phyloP scores from a whole-genome alignment of 2,888 invertebrate genomes.

The Pedicia rivosa region DNA sequence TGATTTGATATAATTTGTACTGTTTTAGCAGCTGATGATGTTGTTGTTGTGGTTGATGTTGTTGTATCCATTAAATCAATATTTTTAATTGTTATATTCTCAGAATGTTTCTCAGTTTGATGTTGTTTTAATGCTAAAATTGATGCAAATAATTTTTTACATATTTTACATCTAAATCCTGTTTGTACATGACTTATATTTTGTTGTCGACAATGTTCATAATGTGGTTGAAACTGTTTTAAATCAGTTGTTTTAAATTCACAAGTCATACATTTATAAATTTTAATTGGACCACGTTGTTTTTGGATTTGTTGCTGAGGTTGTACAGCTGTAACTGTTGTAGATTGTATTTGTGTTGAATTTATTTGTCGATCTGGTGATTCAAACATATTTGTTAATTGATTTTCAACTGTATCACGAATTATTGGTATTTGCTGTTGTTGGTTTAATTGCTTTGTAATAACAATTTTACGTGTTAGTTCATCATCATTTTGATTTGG shows the following conservation, averaged over 20 bases:
- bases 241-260: slow-evolving; percentile 31
- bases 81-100: not conserved
- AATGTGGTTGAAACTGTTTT: slow-evolving; percentile 29
- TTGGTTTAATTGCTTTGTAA: no score
- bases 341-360: slow-evolving; percentile 14
- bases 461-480: slow-evolving; percentile 17
- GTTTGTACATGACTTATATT: slow-evolving; percentile 17
- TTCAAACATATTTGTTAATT: slow-evolving; percentile 16
- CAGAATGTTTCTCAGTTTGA: slow-evolving; percentile 26
- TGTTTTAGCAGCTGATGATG: not conserved
- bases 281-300: slow-evolving; percentile 22
- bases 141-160: slow-evolving; percentile 28
- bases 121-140: slow-evolving; percentile 28
- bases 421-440: slow-evolving; percentile 4
- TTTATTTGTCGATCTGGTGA: slow-evolving; percentile 9
- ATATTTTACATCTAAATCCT: slow-evolving; percentile 23
- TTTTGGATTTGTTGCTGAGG: slow-evolving; percentile 13
- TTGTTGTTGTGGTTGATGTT: not conserved
- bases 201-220: slow-evolving; percentile 26
- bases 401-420: slow-evolving; percentile 15
- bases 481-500: slow-evolving; percentile 10
- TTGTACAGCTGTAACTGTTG: no score
- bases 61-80: not conserved
- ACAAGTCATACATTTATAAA: slow-evolving; percentile 31
- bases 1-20: slow-evolving; percentile 15